phyloP scores from a whole-genome alignment of 2,797 vertebrate genomes.

The Fistularia tabacaria region DNA sequence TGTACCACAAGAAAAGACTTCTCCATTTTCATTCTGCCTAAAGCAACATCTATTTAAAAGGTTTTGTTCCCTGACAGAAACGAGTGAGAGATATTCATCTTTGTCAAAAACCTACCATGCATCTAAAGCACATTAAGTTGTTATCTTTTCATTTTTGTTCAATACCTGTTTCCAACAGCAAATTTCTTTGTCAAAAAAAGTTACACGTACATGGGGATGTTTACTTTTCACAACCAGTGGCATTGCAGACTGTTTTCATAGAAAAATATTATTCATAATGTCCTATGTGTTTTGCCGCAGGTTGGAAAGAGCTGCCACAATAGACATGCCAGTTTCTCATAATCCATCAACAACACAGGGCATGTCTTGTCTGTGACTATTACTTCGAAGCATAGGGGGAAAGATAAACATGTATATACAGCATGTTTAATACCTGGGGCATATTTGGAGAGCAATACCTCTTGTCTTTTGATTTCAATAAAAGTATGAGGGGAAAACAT shows the following conservation, averaged over 20 bases:
- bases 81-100: constrained; percentile 34
- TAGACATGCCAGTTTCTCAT: constrained; percentile 35
- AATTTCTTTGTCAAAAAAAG: constrained; percentile 31
- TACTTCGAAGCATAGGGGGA: constrained; percentile 15
- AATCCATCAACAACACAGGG: constrained; percentile 41
- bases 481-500: constrained; percentile 29
- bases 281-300: constrained; percentile 23
- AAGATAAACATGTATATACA: constrained; percentile 36
- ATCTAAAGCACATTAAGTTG: constrained; percentile 2
- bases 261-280: constrained; percentile 41
- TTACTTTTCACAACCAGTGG: constrained; percentile 30
- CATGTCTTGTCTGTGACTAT: constrained; percentile 35
- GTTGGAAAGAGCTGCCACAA: constrained; percentile 27
- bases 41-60: constrained; percentile 44
- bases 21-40: constrained; percentile 46
- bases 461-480: constrained; percentile 35
- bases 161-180: constrained; percentile 11
- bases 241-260: constrained; percentile 26
- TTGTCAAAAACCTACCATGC: constrained; percentile 31
- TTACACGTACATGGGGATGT: constrained; percentile 22
- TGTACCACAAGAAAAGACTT: constrained; percentile 61
- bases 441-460: constrained; percentile 34
- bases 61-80: constrained; percentile 48
- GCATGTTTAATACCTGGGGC: constrained; percentile 12
- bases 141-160: constrained; percentile 14